Evolutionary conservation across 2,888 invertebrate genomes (phyloP), one percentile per base, ranked within the genome.

Genomic region (Pandemis heparana): DNA sequence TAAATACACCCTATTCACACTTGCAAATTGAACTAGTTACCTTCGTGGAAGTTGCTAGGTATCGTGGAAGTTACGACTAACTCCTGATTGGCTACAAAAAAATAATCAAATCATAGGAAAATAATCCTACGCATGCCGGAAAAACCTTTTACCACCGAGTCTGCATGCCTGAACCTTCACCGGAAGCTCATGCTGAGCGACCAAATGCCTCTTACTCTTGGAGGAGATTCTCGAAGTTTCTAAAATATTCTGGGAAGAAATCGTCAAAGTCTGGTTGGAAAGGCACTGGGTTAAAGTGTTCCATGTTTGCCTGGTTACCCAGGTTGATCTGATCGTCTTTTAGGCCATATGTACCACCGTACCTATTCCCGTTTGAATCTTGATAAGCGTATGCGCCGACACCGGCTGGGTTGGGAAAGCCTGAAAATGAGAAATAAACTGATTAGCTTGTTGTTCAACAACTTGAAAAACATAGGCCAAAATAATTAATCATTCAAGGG

Each of bases 281-380:
- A 48, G 77, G 67, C 63, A 74, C 67, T 56, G 76, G 76, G 73
- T 74, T 76, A 64, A 69, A 79, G 71, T 65, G 38, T 71, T 51
- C 56, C 62, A 32, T 63, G 70, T 73, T 46, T 62, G 38, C 56
- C 23, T 60, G 32, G 63, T 68, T 16, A 53, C 59, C 53, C 62
- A 63, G 63, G 43, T 48, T 80, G 32, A 85, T 78, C 67, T 83
- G 77, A 46, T 87, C 89, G 82, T 89, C 86, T 73, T 82, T 83
- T 32, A 90, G 77, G 60, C 84, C 86, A 82, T 89, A 94, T 73
- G 90, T 90, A 32, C 92, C 93, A 77, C 89, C 90, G 84, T 92
- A 92, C 91, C 92, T 92, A 81, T 89, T 87, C 76, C 94, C 94
- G 5, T 84, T 48, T 2, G 92, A 85, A 79, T 93, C 94, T 79